A percentile compares a stretch with the other conserved stretches of the same genome.
phyloP scores from a whole-genome alignment of 2,113 vertebrate genomes.

The Anarhynchus alexandrinus region DNA sequence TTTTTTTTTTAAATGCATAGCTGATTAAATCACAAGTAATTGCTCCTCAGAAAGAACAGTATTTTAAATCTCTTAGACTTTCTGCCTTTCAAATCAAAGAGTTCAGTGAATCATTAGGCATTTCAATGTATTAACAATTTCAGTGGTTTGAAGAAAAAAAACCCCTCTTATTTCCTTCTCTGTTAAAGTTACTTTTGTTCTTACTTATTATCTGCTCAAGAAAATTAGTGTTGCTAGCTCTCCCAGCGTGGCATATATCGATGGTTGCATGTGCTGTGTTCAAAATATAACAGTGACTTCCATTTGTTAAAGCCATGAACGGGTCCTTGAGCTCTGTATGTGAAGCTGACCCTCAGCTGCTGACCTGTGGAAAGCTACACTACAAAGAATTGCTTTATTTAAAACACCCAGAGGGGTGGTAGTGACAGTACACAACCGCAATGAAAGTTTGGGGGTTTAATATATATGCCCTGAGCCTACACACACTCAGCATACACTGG shows the following conservation, averaged over 20 bases:
- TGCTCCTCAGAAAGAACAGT: slow-evolving; percentile 61
- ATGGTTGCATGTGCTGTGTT: not conserved
- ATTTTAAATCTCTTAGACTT: slow-evolving; percentile 64
- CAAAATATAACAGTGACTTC: not conserved
- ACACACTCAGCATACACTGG: not conserved
- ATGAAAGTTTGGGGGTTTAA: not conserved
- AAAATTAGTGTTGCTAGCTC: slow-evolving; percentile 18
- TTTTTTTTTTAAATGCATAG: slow-evolving; percentile 51
- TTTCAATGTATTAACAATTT: slow-evolving; percentile 58
- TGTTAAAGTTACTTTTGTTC: slow-evolving; percentile 48
- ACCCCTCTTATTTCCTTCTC: slow-evolving; percentile 6
- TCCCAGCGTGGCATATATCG: not conserved
- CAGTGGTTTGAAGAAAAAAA: slow-evolving; percentile 39
- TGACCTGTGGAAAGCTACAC: not conserved
- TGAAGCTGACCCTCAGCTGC: not conserved
- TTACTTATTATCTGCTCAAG: slow-evolving; percentile 38
- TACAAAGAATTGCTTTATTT: not conserved
- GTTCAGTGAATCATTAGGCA: slow-evolving; percentile 68
- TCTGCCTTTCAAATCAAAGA: slow-evolving; percentile 69
- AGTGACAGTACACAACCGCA: not conserved
- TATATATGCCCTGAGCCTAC: not conserved
- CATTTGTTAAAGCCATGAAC: not conserved
- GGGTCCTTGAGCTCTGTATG: not conserved
- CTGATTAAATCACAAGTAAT: slow-evolving; percentile 73
- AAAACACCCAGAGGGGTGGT: not conserved